Conservation (phyloP, 1,140 invertebrate species). For the Magallana gigas region DNA sequence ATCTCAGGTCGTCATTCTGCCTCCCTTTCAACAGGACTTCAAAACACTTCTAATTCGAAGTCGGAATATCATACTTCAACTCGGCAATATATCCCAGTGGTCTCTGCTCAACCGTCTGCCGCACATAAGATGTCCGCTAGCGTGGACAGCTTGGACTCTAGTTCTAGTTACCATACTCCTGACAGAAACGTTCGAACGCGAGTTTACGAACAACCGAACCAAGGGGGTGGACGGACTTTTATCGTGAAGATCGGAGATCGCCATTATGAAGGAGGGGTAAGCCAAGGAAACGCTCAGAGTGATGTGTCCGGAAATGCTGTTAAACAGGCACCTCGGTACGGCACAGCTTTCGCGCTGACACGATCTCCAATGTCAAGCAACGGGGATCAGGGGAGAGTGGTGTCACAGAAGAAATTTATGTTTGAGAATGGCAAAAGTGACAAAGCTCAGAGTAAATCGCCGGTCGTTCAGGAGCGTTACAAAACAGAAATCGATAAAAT, state of each 20-base stretch:
- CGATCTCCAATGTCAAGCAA: slow-evolving; percentile 66
- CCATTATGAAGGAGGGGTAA: slow-evolving; percentile 54
- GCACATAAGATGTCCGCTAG: slow-evolving; percentile 64
- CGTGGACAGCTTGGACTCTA: slow-evolving; percentile 67
- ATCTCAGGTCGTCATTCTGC: slow-evolving; percentile 45
- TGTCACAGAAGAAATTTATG: slow-evolving; percentile 72
- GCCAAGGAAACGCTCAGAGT: slow-evolving; percentile 37
- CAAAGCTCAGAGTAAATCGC: slow-evolving; percentile 46
- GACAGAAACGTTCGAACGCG: slow-evolving; percentile 60
- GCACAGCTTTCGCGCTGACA: slow-evolving; percentile 71
- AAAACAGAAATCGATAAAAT: slow-evolving; percentile 75
- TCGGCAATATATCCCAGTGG: slow-evolving; percentile 69
- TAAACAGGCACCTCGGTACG: slow-evolving; percentile 58
- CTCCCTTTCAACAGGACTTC: slow-evolving; percentile 31
- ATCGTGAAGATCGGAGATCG: slow-evolving; percentile 63
- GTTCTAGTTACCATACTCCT: slow-evolving; percentile 50
- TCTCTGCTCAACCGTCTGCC: slow-evolving; percentile 49
- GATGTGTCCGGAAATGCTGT: slow-evolving; percentile 18
- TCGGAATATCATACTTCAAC: slow-evolving; percentile 45
- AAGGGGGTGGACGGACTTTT: slow-evolving; percentile 60
- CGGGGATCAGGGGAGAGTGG: slow-evolving; percentile 58
- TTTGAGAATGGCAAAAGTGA: slow-evolving; percentile 70
- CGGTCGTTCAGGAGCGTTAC: slow-evolving; percentile 56
- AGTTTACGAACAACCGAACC: slow-evolving; percentile 57
- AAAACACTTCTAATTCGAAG: slow-evolving; percentile 34